Conservation (phyloP, 1,140 invertebrate genomes). For the Drosophila malerkotliana region DNA sequence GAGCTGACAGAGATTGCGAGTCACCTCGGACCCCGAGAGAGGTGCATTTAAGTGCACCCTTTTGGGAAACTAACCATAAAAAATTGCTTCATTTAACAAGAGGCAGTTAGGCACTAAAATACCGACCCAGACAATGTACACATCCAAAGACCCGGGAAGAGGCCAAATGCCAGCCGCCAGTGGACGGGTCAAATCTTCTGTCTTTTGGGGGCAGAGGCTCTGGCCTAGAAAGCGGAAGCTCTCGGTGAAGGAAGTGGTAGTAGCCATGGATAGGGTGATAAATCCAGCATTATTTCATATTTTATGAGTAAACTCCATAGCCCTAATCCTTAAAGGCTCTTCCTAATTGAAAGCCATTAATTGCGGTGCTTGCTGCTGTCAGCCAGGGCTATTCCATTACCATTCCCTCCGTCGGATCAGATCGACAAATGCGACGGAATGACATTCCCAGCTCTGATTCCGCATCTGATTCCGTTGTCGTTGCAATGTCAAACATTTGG, state of each 20-base stretch:
- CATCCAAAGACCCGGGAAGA: slow-evolving; percentile 10
- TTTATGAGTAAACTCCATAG: no score
- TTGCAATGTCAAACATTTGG: slow-evolving; percentile 72
- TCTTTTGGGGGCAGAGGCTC: slow-evolving; percentile 20
- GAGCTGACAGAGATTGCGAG: slow-evolving; percentile 29
- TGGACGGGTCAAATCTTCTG: slow-evolving; percentile 16
- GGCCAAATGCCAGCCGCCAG: slow-evolving; percentile 48
- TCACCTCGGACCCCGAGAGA: slow-evolving; percentile 18
- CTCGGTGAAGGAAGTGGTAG: background rate
- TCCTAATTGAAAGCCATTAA: slow-evolving; percentile 57
- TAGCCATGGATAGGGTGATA: no score
- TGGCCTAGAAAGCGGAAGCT: slow-evolving; percentile 67
- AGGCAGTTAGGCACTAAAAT: slow-evolving; percentile 40
- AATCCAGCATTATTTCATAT: no score
- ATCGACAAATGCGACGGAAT: slow-evolving; percentile 8
- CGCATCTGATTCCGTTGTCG: slow-evolving; percentile 26
- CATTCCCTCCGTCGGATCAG: slow-evolving; percentile 17
- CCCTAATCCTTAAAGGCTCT: slow-evolving; percentile 14
- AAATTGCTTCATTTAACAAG: slow-evolving; percentile 77
- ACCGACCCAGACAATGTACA: slow-evolving; percentile 33
- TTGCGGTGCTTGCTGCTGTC: slow-evolving; percentile 45
- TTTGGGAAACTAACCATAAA: slow-evolving; percentile 80
- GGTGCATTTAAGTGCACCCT: slow-evolving; percentile 64
- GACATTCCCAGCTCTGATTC: slow-evolving; percentile 12
- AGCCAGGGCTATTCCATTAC: slow-evolving; percentile 19